Evolutionary conservation across 2,888 invertebrate genomes (phyloP).

Genomic region (Schizaphis graminum): DNA sequence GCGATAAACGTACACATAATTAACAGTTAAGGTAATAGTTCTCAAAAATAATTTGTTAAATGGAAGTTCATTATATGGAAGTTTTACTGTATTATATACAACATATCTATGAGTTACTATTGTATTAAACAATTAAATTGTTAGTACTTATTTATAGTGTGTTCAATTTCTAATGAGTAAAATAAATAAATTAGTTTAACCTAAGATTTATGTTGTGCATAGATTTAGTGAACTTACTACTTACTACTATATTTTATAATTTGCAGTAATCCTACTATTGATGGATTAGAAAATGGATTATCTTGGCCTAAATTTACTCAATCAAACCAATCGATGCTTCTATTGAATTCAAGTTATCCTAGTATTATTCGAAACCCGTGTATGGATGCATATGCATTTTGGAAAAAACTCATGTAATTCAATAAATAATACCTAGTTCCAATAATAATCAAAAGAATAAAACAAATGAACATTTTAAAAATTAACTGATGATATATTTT

Average conservation of each 20-base stretch:
- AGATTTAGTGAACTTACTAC: not conserved
- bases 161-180: not conserved
- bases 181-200: not conserved
- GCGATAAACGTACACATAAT: too few relatives aligned
- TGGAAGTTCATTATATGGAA: too few relatives aligned
- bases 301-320: constrained; percentile 25
- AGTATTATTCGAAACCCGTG: constrained; percentile 14
- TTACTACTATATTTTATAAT: not conserved
- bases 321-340: not conserved
- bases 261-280: constrained; percentile 36
- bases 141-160: not conserved
- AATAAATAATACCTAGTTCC: not conserved
- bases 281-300: constrained; percentile 15
- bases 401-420: not conserved
- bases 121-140: not conserved
- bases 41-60: too few relatives aligned
- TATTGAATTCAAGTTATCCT: constrained; percentile 30
- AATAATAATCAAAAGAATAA: not conserved
- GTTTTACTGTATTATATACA: too few relatives aligned
- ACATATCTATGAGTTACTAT: too few relatives aligned
- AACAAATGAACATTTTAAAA: not conserved
- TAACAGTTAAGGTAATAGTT: too few relatives aligned
- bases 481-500: not conserved
- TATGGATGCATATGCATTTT: not conserved
- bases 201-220: not conserved